Evolutionary conservation across 2,888 invertebrate species (phyloP), one percentile per base, ranked within the genome.

Genomic region (Hipparchia semele): DNA sequence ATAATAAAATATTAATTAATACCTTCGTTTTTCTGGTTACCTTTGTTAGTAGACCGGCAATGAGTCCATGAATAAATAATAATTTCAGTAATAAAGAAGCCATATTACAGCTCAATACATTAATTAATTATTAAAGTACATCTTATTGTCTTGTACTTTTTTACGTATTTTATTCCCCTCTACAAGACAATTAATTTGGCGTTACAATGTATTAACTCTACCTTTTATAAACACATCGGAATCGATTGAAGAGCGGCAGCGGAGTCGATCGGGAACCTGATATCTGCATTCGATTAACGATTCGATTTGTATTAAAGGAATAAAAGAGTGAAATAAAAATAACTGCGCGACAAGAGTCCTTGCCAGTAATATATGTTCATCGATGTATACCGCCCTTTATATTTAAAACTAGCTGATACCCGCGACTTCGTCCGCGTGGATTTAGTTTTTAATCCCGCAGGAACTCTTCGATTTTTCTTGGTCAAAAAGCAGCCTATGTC

Each of bases 201-300:
- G 49, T 68, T 60, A 68, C 68, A 59, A 49, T 59, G 46, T 49
- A 68, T 49, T 58, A 51, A 51, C 33, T 68, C 13, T 33, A 9
- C 59, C 49, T 59, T 68, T 68, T 59, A 58, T 51, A 59, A 59
- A 46, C 56, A 46, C 67, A 51, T 68, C 7, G 49, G 49, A 68
- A 68, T 60, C 58, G 68, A 68, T 68, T 68, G 12, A 68, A 33
- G 60, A 67, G 58, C n/a, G 6, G 33, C 59, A 49, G 10, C 13
- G 23, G 68, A 68, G 12, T 60, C 49, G 68, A 59, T 68, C 51
- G 33, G 60, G 59, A 59, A 68, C 68, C 58, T 60, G 68, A 68
- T 60, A 68, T 60, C 59, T 51, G 68, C 68, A 59, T 68, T 60
- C 68, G 59, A 68, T 65, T 65, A 65, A 65, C 53, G 51, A 65